A percentile compares a stretch with the other conserved stretches of the same genome.
These are phyloP conservation scores for Caradrina kadenii DNA, from an alignment of 2,888 invertebrate genomes.

Conservation along the genomic window DNA sequence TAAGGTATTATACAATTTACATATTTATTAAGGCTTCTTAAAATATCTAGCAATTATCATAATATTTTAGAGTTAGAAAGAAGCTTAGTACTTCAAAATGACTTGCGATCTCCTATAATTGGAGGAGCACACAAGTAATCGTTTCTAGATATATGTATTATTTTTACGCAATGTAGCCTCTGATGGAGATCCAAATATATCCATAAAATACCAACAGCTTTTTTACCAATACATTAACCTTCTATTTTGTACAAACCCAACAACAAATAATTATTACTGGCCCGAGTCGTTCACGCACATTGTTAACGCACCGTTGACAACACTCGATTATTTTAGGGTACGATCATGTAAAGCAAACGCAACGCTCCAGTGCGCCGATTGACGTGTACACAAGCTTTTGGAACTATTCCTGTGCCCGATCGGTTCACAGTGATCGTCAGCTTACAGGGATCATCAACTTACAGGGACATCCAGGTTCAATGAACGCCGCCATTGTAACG, in stretches of 20 bases:
- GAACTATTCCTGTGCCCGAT: constrained; percentile 69
- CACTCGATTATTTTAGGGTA: constrained; percentile 57
- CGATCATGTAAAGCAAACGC: constrained; percentile 57
- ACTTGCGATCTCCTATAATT: too few relatives aligned
- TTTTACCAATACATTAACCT: too few relatives aligned
- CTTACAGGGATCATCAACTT: constrained; percentile 60
- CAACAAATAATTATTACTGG: constrained; percentile 44
- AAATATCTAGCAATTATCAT: neutral
- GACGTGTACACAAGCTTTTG: constrained; percentile 65
- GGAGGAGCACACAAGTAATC: too few relatives aligned
- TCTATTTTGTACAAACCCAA: constrained; percentile 1
- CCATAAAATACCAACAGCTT: too few relatives aligned
- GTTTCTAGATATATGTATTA: too few relatives aligned
- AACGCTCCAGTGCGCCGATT: constrained; percentile 60
- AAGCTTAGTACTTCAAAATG: too few relatives aligned
- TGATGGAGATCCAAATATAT: too few relatives aligned
- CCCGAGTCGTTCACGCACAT: constrained; percentile 35
- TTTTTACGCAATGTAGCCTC: too few relatives aligned
- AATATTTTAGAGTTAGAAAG: neutral
- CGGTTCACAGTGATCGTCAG: constrained; percentile 67
- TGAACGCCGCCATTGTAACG: constrained; percentile 66
- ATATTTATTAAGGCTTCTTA: constrained; percentile 16
- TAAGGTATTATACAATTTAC: constrained; percentile 19
- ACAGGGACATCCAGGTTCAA: constrained; percentile 65
- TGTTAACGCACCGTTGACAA: constrained; percentile 66